Percentiles rank a stretch among this genome's conserved stretches.
These are phyloP conservation scores for Uromys caudimaculatus DNA, from an alignment of 2,797 vertebrate species.

Conservation along the genomic window DNA sequence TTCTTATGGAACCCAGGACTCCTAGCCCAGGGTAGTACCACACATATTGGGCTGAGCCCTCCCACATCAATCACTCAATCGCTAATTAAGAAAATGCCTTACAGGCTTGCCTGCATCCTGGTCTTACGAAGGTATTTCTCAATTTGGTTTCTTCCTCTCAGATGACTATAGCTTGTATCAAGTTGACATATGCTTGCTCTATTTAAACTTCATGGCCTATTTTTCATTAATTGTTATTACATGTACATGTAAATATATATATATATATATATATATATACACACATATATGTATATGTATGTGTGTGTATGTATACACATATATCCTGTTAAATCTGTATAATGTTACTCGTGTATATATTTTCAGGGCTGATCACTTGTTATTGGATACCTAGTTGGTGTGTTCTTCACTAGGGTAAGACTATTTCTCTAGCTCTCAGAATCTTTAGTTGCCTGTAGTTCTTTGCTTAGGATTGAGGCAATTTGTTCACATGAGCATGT, in stretches of 20 bases:
- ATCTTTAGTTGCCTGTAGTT: not conserved
- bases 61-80: not conserved
- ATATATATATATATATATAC: too few relatives aligned
- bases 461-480: not conserved
- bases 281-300: not conserved
- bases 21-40: not conserved
- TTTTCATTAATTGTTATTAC: not conserved
- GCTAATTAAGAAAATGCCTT: not conserved
- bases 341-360: not conserved
- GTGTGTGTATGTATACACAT: not conserved
- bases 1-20: not conserved
- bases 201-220: not conserved
- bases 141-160: not conserved
- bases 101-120: not conserved
- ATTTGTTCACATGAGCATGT: not conserved
- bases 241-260: not conserved
- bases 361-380: not conserved
- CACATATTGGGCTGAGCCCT: not conserved
- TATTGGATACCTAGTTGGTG: not conserved
- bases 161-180: not conserved
- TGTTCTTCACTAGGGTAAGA: not conserved
- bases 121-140: not conserved
- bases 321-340: not conserved
- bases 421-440: not conserved
- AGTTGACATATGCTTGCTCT: not conserved